Base-by-base conservation (phyloP, 2,797 vertebrate genomes). In the Sylvia borin region DNA sequence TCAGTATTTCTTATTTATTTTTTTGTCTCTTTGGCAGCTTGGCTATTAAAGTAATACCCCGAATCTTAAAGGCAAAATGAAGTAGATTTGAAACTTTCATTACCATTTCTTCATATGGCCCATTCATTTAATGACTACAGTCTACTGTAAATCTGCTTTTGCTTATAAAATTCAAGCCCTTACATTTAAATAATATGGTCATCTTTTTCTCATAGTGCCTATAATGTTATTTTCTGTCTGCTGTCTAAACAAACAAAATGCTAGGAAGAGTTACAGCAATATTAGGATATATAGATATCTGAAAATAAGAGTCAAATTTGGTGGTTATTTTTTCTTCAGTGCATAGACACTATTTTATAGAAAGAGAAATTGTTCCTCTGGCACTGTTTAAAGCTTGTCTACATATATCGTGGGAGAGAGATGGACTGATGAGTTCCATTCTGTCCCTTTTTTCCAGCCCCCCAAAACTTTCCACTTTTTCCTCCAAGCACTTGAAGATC, bases 341-440 rank as follows among this genome's bases (percentile, higher is more conserved):
- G 60, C 14, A 60, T 22, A 24, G 8, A 74, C 15, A 29, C 11
- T 1, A n/a, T 84, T 53, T 19, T 19, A 38, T 13, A 61, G 16
- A 79, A 80, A 32, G 6, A 51, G 10, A 72, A 76, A 43, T 26
- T 34, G 2, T 29, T 92, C 47, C 7, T 55, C 20, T 73, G 43
- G 3, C 21, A 36, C 16, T 79, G 2, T 65, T 70, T 50, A 87
- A 53, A 19, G 47, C 6, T 40, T 51, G 4, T 57, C 13, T 77
- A 9, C n/a, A 3, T 25, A 11, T 2, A 3, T 29, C 38, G 4
- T 8, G 1, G 34, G 38, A 84, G 16, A 48, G 1, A 9, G 55
- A 10, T 58, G 15, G 50, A 42, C 13, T 22, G 16, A 5, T 55
- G 42, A 5, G 2, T 61, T 72, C 9, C 5, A 7, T 72, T 67